Evolutionary conservation across 2,888 invertebrate genomes (phyloP).

Genomic region (Drosophila emarginata): DNA sequence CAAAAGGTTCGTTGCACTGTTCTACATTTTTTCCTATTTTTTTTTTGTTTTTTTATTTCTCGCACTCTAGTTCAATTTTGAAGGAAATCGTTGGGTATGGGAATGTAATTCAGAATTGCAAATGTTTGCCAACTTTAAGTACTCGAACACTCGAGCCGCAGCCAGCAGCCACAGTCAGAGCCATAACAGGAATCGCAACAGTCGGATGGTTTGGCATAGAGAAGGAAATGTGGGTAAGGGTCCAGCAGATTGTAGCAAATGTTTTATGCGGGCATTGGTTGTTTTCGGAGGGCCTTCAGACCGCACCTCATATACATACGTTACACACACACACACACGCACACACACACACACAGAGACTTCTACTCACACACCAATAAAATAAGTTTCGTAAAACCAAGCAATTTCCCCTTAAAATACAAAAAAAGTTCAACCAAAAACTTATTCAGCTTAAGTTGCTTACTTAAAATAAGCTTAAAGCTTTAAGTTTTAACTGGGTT

Average conservation of each 20-base stretch:
- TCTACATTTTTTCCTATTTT: constrained; percentile 5
- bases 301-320: constrained; percentile 18
- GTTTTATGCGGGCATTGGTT: constrained; percentile 3
- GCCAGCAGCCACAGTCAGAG: background rate
- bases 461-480: background rate
- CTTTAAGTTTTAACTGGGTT: background rate
- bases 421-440: constrained; percentile 18
- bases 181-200: background rate
- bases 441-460: constrained; percentile 50
- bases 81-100: background rate
- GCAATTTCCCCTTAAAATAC: constrained; percentile 43
- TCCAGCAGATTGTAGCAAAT: constrained; percentile 5
- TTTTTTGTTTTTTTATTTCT: constrained; percentile 10
- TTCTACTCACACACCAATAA: background rate
- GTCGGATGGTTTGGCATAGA: background rate
- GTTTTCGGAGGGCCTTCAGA: background rate
- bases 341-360: background rate
- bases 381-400: background rate
- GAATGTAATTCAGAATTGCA: constrained; percentile 8
- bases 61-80: background rate
- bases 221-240: background rate
- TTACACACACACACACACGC: background rate
- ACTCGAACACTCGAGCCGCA: background rate
- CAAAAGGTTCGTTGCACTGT: constrained; percentile 43
- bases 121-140: constrained; percentile 12